Base-by-base conservation (phyloP, 2,888 invertebrate genomes). In the Troides helena region DNA sequence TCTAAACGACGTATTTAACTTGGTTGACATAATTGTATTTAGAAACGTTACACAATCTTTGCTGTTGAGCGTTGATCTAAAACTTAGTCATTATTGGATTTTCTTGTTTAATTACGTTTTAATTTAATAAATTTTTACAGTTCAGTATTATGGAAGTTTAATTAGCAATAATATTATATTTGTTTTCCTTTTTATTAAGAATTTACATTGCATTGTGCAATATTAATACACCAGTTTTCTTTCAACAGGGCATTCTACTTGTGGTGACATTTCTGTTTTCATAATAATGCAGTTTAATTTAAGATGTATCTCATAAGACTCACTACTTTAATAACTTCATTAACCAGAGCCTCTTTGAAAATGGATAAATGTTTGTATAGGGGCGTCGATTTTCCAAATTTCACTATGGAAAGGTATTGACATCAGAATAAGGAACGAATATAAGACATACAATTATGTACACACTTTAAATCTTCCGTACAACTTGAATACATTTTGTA, bases 1-100 rank as follows among this genome's bases (percentile, higher is more conserved):
- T 7, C 10, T 57, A 21, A 50, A 50, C 18, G 50, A 50, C 50
- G 18, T 57, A 57, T 57, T 57, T 57, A 57, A 57, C 57, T 21
- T 23, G 57, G 21, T 8, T 57, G 57, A 57, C 57, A 21, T 57
- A 21, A 57, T 57, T 57, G n/a, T 57, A 57, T 57, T 57, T 57
- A 57, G 21, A 57, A 23, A 21, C 57, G 57, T 12, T 57, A 8
- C 57, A 57, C 53, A 53, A 53, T n/a, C 53, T 53, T 53, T 53
- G 53, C 53, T n/a, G n/a, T 53, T n/a, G 14, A 12, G 53, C 53
- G 53, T 53, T 12, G 57, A 57, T 57, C 3, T 57, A 18, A 57
- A 57, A 57, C 18, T 57, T n/a, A 18, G 21, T 57, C 57, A 21
- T 57, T 57, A 57, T 57, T 21, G 23, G n/a, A 57, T 21, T 57